These are phyloP conservation scores for Achatina immaculata DNA, from an alignment of 1,140 invertebrate species.

Conservation along the genomic window DNA sequence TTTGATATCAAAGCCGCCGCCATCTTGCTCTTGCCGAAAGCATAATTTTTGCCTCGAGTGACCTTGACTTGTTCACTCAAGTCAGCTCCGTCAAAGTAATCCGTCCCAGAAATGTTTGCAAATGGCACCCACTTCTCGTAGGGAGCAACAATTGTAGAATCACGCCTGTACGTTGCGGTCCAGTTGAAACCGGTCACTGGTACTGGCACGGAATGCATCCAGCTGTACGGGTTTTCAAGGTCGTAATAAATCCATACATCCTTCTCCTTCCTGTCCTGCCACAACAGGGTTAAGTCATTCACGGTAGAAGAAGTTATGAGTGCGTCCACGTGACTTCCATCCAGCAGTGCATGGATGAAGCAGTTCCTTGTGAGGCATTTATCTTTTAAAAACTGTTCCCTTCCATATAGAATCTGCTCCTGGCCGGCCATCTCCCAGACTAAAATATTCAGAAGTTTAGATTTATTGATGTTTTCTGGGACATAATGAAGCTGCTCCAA, in stretches of 20 bases:
- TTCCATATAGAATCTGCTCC: neutral
- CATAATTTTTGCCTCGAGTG: constrained; percentile 48
- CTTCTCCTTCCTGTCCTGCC: neutral
- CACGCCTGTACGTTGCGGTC: constrained; percentile 87
- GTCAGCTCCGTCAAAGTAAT: neutral
- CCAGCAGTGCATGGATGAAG: neutral
- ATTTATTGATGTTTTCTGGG: neutral
- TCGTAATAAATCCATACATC: neutral
- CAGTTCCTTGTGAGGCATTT: neutral
- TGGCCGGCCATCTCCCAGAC: neutral
- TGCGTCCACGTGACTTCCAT: neutral
- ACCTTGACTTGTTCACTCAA: neutral
- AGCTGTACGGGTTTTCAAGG: neutral
- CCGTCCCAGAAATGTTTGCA: constrained; percentile 15
- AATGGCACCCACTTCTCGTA: constrained; percentile 81
- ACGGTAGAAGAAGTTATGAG: neutral
- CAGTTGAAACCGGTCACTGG: constrained; percentile 79
- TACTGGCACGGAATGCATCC: neutral
- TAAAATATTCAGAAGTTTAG: neutral
- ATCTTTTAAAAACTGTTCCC: neutral
- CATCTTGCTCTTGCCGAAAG: constrained; percentile 67
- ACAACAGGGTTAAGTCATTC: too few relatives aligned
- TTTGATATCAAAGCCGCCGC: constrained; percentile 73
- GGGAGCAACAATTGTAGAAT: constrained; percentile 94
- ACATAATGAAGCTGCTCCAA: neutral